phyloP scores from a whole-genome alignment of 2,113 vertebrate genomes.

The Phyllostomus discolor region DNA sequence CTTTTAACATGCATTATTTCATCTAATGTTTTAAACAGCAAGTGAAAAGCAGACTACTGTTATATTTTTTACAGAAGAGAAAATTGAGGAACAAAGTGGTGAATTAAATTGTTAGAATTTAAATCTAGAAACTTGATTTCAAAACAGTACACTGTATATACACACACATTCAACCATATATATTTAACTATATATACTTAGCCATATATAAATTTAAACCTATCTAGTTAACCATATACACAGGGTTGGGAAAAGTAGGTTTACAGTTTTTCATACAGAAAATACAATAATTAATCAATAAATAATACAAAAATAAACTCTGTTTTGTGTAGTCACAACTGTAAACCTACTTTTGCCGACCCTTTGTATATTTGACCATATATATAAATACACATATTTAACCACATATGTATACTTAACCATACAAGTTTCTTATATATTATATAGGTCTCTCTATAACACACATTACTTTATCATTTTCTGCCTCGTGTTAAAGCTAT shows the following conservation, averaged over 20 bases:
- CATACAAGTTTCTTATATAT: neutral
- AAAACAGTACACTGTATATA: neutral
- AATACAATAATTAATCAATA: neutral
- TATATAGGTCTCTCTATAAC: neutral
- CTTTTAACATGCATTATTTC: neutral
- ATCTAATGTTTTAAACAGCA: neutral
- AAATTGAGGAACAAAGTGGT: neutral
- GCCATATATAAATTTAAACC: neutral
- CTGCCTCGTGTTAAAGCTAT: neutral
- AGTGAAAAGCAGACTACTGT: neutral
- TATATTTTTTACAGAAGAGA: neutral
- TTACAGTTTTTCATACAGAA: neutral
- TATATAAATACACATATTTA: neutral
- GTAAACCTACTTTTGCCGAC: neutral
- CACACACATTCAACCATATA: neutral
- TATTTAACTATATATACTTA: neutral
- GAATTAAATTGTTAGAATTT: neutral
- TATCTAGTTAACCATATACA: neutral
- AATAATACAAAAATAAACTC: neutral
- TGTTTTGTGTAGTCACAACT: neutral
- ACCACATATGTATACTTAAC: neutral
- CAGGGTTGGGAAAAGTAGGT: neutral
- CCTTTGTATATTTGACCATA: neutral
- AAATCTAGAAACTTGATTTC: neutral
- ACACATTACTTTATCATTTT: neutral